A percentile compares a stretch with the other conserved stretches of the same genome.
phyloP scores from a whole-genome alignment of 2,797 vertebrate species.

The Columba guinea region DNA sequence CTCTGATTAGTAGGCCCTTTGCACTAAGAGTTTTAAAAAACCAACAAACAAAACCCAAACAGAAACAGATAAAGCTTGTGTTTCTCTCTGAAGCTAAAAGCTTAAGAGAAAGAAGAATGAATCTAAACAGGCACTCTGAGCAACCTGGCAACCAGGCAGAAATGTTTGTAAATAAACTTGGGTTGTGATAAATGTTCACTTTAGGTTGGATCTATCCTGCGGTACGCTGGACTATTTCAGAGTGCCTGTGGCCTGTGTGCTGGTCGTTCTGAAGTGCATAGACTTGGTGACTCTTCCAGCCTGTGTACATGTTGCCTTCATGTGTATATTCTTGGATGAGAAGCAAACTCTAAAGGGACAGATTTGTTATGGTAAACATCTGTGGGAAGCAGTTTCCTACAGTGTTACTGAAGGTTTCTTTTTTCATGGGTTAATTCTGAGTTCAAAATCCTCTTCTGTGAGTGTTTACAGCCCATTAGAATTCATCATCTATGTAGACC shows the following conservation, averaged over 20 bases:
- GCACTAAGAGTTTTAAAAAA: not conserved
- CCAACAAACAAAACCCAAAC: not conserved
- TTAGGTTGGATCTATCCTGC: not conserved
- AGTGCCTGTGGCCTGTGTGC: rapidly evolving
- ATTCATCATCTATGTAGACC: not conserved
- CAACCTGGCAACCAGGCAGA: not conserved
- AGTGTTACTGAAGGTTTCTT: not conserved
- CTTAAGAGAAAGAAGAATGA: not conserved
- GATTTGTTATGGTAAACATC: not conserved
- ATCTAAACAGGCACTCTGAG: not conserved
- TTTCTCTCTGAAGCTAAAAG: not conserved
- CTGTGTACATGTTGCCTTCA: not conserved
- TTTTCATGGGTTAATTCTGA: not conserved
- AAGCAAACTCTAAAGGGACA: not conserved
- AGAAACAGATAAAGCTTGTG: not conserved
- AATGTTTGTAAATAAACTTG: not conserved
- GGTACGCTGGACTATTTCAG: not conserved
- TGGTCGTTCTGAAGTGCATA: rapidly evolving
- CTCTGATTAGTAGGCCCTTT: not conserved
- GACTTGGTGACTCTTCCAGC: not conserved
- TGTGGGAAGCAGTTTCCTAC: not conserved
- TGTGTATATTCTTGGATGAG: not conserved
- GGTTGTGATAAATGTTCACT: not conserved
- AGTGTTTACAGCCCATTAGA: not conserved
- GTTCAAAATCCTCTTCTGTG: not conserved